Conservation (phyloP, 2,888 invertebrate species). For the Eulithis prunata region DNA sequence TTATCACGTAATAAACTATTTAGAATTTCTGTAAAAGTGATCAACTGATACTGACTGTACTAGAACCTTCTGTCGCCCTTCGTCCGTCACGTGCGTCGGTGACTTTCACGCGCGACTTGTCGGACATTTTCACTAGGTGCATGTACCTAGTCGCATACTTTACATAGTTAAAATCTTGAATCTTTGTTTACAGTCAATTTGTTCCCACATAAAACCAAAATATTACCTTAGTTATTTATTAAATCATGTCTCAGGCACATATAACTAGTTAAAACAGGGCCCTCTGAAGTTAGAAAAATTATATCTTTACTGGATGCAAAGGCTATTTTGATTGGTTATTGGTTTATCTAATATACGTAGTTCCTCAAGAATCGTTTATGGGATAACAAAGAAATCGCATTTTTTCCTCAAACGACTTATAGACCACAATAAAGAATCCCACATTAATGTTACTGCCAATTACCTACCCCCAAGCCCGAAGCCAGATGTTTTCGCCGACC, state of each 20-base stretch:
- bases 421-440: slow-evolving; percentile 36
- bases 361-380: not conserved
- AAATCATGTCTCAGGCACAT: no score
- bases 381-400: slow-evolving; percentile 26
- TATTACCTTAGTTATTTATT: no score
- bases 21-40: no score
- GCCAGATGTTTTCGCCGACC: slow-evolving; percentile 39
- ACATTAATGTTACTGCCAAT: slow-evolving; percentile 42
- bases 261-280: no score
- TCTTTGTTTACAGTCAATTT: not conserved
- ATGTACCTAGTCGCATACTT: slow-evolving; percentile 7
- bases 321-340: no score
- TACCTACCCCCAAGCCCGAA: slow-evolving; percentile 28
- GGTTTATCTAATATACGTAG: no score
- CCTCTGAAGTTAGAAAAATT: no score
- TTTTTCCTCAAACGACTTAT: slow-evolving; percentile 29
- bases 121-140: slow-evolving; percentile 26
- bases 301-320: no score
- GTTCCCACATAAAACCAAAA: no score
- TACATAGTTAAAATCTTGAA: not conserved
- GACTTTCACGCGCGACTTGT: slow-evolving; percentile 36
- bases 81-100: slow-evolving; percentile 37
- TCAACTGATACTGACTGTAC: not conserved
- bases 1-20: no score
- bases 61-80: slow-evolving; percentile 31